phyloP scores from a whole-genome alignment of 2,797 vertebrate species.

The Sebastes steindachneri region DNA sequence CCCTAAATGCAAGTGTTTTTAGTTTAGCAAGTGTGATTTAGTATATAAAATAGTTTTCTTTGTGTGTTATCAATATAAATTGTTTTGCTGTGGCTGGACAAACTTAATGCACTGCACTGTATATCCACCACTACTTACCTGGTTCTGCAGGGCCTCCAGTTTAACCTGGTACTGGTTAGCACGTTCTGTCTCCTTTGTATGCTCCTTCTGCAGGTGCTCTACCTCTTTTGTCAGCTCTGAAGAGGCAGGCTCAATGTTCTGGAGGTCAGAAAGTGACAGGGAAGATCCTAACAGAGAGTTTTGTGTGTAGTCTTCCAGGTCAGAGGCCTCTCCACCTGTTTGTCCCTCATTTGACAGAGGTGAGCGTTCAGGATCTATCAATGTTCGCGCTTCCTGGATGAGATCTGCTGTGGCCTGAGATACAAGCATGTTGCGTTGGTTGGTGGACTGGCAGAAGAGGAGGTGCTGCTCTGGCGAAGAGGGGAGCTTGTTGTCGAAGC shows the following conservation, averaged over 20 bases:
- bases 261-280: neutral
- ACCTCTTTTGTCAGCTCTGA: conserved; percentile 67
- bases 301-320: conserved; percentile 35
- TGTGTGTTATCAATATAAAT: neutral
- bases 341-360: conserved; percentile 2
- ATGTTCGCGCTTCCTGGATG: conserved; percentile 47
- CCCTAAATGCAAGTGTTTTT: neutral
- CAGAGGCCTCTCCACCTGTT: neutral
- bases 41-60: neutral
- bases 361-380: conserved; percentile 16
- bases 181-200: conserved; percentile 66
- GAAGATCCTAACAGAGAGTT: conserved; percentile 1
- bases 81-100: neutral
- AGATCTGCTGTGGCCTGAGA: conserved; percentile 57
- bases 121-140: conserved; percentile 51
- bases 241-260: neutral
- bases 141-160: conserved; percentile 82
- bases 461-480: conserved; percentile 63
- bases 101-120: neutral
- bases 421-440: conserved; percentile 69
- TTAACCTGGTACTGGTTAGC: conserved; percentile 75
- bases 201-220: conserved; percentile 64
- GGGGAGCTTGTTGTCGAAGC: conserved; percentile 45
- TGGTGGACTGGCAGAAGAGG: conserved; percentile 73
- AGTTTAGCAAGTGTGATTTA: neutral